Percentiles rank a stretch among this genome's conserved stretches.
Evolutionary conservation across 2,888 invertebrate genomes (phyloP).

Genomic region (Chloromyia formosa): DNA sequence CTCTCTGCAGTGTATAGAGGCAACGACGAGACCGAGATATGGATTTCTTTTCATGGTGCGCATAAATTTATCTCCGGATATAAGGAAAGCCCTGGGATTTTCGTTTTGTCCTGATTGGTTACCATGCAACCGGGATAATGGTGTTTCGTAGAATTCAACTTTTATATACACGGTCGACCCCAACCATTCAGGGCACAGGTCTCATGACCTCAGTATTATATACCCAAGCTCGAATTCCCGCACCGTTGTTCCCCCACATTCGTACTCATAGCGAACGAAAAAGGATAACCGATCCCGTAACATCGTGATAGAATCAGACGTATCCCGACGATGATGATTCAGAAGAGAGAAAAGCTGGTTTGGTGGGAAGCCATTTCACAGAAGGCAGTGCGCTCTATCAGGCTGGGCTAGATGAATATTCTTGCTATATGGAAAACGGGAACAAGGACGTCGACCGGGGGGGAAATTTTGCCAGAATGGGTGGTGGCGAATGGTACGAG

Average conservation of each 20-base stretch:
- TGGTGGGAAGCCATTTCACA: not conserved
- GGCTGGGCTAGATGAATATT: not conserved
- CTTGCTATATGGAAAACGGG: not conserved
- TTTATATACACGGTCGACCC: conserved; percentile 15
- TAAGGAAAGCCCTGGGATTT: conserved; percentile 37
- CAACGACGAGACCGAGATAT: not conserved
- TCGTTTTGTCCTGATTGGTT: conserved; percentile 46
- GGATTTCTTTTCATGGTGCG: conserved; percentile 40
- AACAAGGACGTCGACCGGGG: not conserved
- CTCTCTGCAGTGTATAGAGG: no score
- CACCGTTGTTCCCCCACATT: not conserved
- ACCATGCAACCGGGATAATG: conserved; percentile 43
- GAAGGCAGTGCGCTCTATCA: conserved; percentile 11
- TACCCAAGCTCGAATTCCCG: not conserved
- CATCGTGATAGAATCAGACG: conserved; percentile 31
- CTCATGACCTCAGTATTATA: conserved; percentile 18
- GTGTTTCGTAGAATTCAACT: conserved; percentile 19
- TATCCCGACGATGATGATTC: conserved; percentile 11
- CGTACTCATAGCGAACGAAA: not conserved
- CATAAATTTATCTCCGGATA: conserved; percentile 39
- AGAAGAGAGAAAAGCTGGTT: conserved; percentile 8
- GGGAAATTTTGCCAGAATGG: not conserved
- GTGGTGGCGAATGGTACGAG: conserved; percentile 23
- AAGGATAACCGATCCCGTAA: conserved; percentile 20
- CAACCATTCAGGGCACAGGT: not conserved